These are phyloP conservation scores for Alouatta palliata DNA, from an alignment of 2,113 vertebrate species.

Conservation along the genomic window DNA sequence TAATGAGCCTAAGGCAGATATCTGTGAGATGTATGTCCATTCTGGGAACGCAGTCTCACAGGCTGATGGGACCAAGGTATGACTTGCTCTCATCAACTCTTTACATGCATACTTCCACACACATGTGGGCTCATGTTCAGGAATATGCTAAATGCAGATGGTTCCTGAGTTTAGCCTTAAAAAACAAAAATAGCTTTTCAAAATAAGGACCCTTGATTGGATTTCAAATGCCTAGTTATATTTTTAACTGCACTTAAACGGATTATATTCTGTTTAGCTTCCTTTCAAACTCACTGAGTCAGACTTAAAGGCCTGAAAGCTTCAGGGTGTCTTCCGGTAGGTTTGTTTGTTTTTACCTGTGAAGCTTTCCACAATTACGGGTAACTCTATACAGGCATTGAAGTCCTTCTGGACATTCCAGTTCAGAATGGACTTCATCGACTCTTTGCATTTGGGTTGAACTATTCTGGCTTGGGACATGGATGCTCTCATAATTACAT, in stretches of 20 bases:
- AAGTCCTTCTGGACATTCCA: background rate
- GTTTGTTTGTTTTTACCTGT: background rate
- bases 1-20: background rate
- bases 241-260: background rate
- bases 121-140: background rate
- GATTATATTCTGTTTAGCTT: slow-evolving; percentile 1
- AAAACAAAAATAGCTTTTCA: background rate
- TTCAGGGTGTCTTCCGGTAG: background rate
- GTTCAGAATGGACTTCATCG: background rate
- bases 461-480: background rate
- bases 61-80: background rate
- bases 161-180: background rate
- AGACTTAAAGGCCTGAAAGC: background rate
- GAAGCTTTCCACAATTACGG: background rate
- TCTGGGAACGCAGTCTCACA: background rate
- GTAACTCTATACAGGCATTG: background rate
- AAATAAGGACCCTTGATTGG: background rate
- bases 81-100: background rate
- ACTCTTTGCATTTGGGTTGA: background rate
- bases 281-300: background rate
- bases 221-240: background rate
- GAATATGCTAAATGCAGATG: background rate
- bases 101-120: background rate
- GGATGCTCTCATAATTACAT: background rate
- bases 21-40: background rate